phyloP scores from a whole-genome alignment of 2,113 vertebrate genomes.

The Chionodraco myersi region DNA sequence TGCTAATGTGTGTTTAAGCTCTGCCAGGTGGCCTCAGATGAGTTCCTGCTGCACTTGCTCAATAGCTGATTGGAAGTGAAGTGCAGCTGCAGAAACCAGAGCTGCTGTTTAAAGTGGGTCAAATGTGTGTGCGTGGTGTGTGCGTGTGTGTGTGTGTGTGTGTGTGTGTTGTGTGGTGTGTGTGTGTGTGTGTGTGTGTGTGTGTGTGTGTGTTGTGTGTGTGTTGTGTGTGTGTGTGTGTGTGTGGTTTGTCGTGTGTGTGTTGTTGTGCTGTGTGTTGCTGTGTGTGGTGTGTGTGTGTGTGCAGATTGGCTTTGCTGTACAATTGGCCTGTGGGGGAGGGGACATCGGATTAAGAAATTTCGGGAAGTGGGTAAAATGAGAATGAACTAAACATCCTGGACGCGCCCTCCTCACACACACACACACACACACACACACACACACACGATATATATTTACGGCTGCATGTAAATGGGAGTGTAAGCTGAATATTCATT shows the following conservation, averaged over 20 bases:
- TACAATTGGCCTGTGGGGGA: constrained; percentile 58
- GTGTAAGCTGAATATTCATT: no score
- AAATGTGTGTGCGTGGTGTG: no score
- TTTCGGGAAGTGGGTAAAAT: constrained; percentile 56
- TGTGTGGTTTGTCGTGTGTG: constrained; percentile 26
- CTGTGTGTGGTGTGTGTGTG: constrained; percentile 33
- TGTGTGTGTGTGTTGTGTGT: constrained; percentile 15
- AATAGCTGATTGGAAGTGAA: no score
- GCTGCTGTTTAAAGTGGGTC: no score
- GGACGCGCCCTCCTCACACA: constrained; percentile 33
- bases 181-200: constrained; percentile 42
- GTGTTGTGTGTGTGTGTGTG: constrained; percentile 32
- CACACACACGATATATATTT: constrained; percentile 9
- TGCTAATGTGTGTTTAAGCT: no score
- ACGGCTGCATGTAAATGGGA: no score
- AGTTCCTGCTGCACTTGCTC: no score
- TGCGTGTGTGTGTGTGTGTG: no score
- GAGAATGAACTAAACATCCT: constrained; percentile 73
- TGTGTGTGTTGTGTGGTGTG: background rate
- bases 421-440: no score
- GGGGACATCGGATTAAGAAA: constrained; percentile 66
- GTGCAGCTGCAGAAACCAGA: no score
- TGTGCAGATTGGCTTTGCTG: constrained; percentile 52
- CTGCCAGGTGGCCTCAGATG: no score
- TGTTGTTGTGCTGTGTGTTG: constrained; percentile 44